Evolutionary conservation across 1,140 invertebrate genomes (phyloP), one percentile per base, ranked within the genome.

Genomic region (Steinernema feltiae): DNA sequence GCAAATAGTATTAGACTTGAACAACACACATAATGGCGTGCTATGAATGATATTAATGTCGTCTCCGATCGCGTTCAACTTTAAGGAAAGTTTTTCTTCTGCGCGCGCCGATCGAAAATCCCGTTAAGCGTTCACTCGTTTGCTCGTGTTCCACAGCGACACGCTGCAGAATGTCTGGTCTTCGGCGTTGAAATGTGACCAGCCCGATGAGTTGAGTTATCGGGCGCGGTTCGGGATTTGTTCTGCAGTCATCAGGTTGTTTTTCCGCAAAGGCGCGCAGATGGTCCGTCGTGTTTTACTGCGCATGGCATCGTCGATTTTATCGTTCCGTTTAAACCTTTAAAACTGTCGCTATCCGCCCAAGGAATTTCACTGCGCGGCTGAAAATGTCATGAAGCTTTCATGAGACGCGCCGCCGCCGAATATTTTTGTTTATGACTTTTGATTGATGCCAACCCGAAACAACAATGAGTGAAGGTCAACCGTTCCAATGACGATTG

Each of bases 81-180:
- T 63, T n/a, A 27, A 27, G 53, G 24, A 63, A 63, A 63, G 24
- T 12, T 63, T 63, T 27, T 63, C 24, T 63, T n/a, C 53, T 27
- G 53, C 53, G 53, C 53, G 24, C 53, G 53, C 24, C 24, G 3
- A 63, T 17, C 12, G 53, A 63, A 63, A 63, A 63, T 63, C 53
- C 53, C 53, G 53, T 63, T 63, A 63, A 63, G 53, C 53, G 53
- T 63, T 63, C 53, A 63, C 12, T 63, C 24, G 53, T 63, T 63
- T 63, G 53, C 24, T 63, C 53, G 53, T 63, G 24, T 63, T 15
- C 53, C 2, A 7, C 53, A 63, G 24, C 3, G 53, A 12, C 53
- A 7, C 15, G 12, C 12, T 7, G 24, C 2, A 63, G 24, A 63
- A 63, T 27, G 53, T 63, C 24, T 63, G 53, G 41, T 46, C 41